phyloP scores from a whole-genome alignment of 1,140 invertebrate genomes.

The Prorops nasuta region DNA sequence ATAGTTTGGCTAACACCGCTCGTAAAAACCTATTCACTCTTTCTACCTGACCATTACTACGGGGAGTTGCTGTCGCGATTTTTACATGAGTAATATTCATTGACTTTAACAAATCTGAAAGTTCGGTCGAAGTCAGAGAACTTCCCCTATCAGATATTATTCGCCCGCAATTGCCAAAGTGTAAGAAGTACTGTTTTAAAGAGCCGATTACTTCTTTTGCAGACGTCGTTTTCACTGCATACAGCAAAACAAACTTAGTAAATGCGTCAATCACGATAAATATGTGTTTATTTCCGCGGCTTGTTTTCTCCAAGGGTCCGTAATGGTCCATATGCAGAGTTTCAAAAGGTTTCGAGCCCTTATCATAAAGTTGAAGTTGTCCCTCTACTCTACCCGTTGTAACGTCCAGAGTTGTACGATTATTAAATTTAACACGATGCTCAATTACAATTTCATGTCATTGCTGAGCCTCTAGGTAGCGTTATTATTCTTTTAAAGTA shows the following conservation, averaged over 20 bases:
- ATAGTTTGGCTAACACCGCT: no score
- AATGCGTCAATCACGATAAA: neutral
- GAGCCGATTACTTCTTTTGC: neutral
- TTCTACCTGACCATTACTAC: no score
- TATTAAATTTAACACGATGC: no score
- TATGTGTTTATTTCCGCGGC: neutral
- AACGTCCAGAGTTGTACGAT: no score
- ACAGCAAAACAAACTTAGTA: neutral
- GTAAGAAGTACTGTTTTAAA: neutral
- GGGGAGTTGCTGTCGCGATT: no score
- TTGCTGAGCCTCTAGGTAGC: neutral
- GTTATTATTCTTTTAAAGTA: neutral
- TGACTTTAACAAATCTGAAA: neutral
- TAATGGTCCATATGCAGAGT: neutral
- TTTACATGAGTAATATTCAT: no score
- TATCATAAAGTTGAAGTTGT: neutral
- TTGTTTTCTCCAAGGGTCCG: neutral
- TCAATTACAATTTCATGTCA: no score
- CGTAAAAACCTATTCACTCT: no score
- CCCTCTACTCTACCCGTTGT: no score
- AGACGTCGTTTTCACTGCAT: neutral
- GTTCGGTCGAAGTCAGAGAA: neutral
- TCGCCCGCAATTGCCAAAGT: neutral
- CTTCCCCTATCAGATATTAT: neutral
- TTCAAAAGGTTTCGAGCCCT: neutral